Evolutionary conservation across 2,113 vertebrate genomes (phyloP).

Genomic region (Barbus barbus): DNA sequence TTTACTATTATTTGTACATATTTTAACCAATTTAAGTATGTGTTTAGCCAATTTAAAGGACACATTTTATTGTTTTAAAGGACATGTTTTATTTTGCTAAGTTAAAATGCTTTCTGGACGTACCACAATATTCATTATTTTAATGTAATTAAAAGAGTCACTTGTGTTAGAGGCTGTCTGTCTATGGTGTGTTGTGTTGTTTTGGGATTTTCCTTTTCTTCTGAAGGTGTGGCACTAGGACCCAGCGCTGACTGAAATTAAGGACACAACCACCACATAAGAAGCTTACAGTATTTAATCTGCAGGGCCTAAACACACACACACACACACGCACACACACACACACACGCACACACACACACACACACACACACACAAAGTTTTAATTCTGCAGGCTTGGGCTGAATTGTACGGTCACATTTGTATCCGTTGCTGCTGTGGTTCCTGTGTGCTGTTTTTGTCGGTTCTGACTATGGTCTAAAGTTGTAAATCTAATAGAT

Average conservation of each 20-base stretch:
- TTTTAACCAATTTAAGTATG: background rate
- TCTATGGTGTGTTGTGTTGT: constrained; percentile 11
- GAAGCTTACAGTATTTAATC: constrained; percentile 80
- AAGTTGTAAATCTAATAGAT: background rate
- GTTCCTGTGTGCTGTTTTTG: background rate
- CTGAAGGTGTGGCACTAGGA: constrained; percentile 70
- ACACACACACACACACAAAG: constrained; percentile 56
- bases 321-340: constrained; percentile 48
- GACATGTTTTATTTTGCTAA: background rate
- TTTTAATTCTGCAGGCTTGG: constrained; percentile 22
- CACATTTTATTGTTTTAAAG: no score
- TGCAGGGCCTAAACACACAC: constrained; percentile 55
- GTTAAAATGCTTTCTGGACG: background rate
- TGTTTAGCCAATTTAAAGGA: no score
- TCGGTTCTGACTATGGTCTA: background rate
- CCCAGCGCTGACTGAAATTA: constrained; percentile 72
- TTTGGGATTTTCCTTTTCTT: constrained; percentile 17
- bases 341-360: constrained; percentile 57
- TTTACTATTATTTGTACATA: no score
- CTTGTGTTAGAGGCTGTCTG: background rate
- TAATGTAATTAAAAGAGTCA: background rate
- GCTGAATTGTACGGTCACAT: constrained; percentile 50
- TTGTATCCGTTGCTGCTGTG: constrained; percentile 62
- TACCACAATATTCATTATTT: background rate
- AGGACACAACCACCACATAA: constrained; percentile 76